Base-by-base conservation (phyloP, 1,140 invertebrate species). In the Daktulosphaira vitifoliae region DNA sequence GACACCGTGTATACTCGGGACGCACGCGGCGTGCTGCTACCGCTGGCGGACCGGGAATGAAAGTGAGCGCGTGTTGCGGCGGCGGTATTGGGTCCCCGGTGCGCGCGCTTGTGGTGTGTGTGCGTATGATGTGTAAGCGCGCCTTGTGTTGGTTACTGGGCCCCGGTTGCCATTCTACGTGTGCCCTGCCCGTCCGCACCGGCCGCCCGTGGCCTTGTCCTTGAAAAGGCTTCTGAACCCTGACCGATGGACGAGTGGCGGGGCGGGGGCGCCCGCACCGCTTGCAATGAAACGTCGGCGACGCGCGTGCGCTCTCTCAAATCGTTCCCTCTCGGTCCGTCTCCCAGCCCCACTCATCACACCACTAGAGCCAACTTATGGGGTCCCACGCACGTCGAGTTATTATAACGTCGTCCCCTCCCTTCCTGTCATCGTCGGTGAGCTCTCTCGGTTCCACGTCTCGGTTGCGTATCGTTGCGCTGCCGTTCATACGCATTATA, bases 161-260 rank as follows among this genome's bases (percentile, higher is more conserved):
- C 33, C 33, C 26, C 39, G 64, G 16, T 50, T 39, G 39, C 50
- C 46, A 39, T 65, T 37, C 22, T 44, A 16, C 11, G 42, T 25
- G 39, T 42, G 29, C 29, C 29, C 29, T 5, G 5, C 29, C 29
- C 29, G 29, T 11, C 38, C 53, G 42, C 50, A 49, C 49, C 26
- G 37, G 48, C 48, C 66, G 67, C 62, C 52, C 51, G 38, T 69
- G 67, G 59, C 68, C 68, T 69, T 69, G 68, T 69, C 68, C 68
- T 69, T 69, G 68, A 69, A 69, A 65, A 59, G 54, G 68, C 67
- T 69, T 68, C 66, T 59, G 67, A 67, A 69, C 68, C 65, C 50
- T 53, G 49, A 53, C 65, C 39, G 39, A 53, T 15, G 65, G 33
- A 18, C 18, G 46, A 18, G 33, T 23, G 51, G 38, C 2, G 29